Base-by-base conservation (phyloP, 1,140 invertebrate genomes). In the Drosophila murphyi region DNA sequence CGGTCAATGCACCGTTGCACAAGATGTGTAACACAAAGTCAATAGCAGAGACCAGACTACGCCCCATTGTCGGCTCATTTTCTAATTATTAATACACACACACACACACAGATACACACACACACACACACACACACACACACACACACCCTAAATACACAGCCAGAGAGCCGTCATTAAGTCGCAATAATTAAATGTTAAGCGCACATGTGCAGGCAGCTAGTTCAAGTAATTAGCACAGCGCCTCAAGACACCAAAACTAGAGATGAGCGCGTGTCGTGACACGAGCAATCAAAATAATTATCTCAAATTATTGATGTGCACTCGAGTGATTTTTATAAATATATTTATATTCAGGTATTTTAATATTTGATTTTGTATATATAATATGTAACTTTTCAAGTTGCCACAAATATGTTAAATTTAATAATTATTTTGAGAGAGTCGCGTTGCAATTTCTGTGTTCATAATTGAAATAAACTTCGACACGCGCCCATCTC, bases 121-220 rank as follows among this genome's bases (percentile, higher is more conserved):
- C 20, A 57, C 52, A 43, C 32, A 34, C 34, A 55, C 4, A 57
- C 52, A 43, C 32, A 34, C 34, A 55, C 4, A 57, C 52, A 41
- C 2, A 51, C 20, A 69, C 20, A 57, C 52, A 43, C 32, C 48
- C 48, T 51, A 41, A 63, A 20, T 28, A 20, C 65, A 48, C 32
- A 57, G 57, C 20, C 6, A 65, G 56, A 54, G 63, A 55, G 72
- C 67, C 83, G 71, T 87, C 82, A 87, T 87, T 88, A 87, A 88
- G 80, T 87, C 82, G 83, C 85, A 80, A 88, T 88, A 88, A 89
- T 88, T 88, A 88, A 88, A 88, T 89, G 85, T 88, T 83, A 78
- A 82, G 77, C 83, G 80, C 80, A 89, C 83, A 89, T 70, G 80
- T 77, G 80, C 80, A 70, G 34, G 78, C 78, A 78, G 59, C 80